A percentile compares a stretch with the other conserved stretches of the same genome.
phyloP scores from a whole-genome alignment of 2,888 invertebrate species.

The Troglohyphantes excavatus region DNA sequence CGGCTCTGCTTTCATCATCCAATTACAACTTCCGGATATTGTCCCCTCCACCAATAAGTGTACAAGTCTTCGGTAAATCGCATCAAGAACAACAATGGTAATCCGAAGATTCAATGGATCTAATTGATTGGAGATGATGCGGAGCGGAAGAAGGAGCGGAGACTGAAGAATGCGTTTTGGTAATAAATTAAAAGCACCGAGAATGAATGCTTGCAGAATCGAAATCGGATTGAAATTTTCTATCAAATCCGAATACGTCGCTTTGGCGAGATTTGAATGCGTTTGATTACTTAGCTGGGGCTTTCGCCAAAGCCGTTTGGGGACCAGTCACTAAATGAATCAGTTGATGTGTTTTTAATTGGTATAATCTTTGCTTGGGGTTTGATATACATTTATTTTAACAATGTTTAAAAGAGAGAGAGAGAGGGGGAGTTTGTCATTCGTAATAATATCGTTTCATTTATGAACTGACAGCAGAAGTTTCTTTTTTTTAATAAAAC shows the following conservation, averaged over 20 bases:
- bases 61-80: background rate
- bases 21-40: background rate
- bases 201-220: background rate
- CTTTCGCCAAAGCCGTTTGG: too few species aligned
- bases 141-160: background rate
- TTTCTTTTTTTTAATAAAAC: too few species aligned
- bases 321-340: too few species aligned
- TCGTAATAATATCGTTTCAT: too few species aligned
- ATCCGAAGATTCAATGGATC: background rate
- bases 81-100: background rate
- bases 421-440: too few species aligned
- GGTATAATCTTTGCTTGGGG: too few species aligned
- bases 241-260: background rate
- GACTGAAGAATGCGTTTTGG: background rate
- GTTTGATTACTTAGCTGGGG: background rate
- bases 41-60: background rate
- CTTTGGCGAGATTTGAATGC: background rate
- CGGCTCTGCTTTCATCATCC: background rate
- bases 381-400: too few species aligned
- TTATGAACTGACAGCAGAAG: too few species aligned
- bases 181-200: background rate
- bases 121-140: slow-evolving; percentile 1
- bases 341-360: too few species aligned
- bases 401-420: too few species aligned
- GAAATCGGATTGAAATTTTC: background rate